These are phyloP conservation scores for Diogma glabrata DNA, from an alignment of 2,888 invertebrate genomes.

Conservation along the genomic window DNA sequence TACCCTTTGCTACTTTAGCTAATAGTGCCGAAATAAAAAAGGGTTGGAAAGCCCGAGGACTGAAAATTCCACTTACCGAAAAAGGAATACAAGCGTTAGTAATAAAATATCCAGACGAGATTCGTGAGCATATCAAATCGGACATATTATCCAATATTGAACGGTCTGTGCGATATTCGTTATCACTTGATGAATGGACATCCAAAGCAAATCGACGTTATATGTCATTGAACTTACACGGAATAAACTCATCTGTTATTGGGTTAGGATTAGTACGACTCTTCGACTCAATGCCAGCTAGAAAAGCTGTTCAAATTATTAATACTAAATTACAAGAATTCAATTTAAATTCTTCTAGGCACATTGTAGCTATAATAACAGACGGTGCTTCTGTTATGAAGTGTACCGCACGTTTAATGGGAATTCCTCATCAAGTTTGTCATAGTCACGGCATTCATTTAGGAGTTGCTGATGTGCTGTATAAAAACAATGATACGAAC, in stretches of 20 bases:
- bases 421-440: slow-evolving; percentile 18
- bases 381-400: slow-evolving; percentile 18
- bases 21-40: slow-evolving; percentile 4
- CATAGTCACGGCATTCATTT: slow-evolving; percentile 19
- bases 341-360: slow-evolving; percentile 11
- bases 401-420: slow-evolving; percentile 16
- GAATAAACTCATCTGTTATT: neutral
- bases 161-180: neutral
- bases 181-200: slow-evolving; percentile 1
- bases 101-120: neutral
- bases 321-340: slow-evolving; percentile 14
- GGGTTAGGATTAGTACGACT: neutral
- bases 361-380: slow-evolving; percentile 18
- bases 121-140: neutral
- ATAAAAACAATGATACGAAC: too few relatives aligned
- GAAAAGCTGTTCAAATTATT: neutral
- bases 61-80: slow-evolving; percentile 1
- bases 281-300: neutral
- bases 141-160: slow-evolving; percentile 3
- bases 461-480: slow-evolving; percentile 17
- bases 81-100: neutral
- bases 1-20: slow-evolving; percentile 2
- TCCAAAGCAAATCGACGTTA: neutral
- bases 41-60: neutral
- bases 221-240: neutral